Conservation (phyloP, 2,888 invertebrate species). For the Schizaphis graminum region DNA sequence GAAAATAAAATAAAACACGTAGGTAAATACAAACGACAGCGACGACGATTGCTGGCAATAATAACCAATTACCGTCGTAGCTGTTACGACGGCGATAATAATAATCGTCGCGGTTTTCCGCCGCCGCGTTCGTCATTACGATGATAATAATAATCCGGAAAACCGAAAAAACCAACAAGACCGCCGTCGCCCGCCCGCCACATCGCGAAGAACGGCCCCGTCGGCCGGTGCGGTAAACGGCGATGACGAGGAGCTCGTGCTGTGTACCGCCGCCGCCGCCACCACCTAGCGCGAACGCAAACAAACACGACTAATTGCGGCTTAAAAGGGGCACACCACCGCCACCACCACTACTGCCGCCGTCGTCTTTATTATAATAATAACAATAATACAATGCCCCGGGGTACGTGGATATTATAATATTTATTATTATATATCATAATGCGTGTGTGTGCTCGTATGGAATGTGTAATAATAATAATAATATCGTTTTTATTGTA, state of each 20-base stretch:
- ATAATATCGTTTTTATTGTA: conserved; percentile 39
- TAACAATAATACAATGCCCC: conserved; percentile 3
- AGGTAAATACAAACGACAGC: background rate
- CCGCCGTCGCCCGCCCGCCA: background rate
- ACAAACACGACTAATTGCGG: conserved; percentile 51
- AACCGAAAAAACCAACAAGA: conserved; percentile 32
- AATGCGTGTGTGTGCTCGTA: background rate
- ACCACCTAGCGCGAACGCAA: background rate
- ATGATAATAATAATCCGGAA: conserved; percentile 1
- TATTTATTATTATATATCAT: background rate
- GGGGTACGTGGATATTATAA: background rate
- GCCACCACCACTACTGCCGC: background rate
- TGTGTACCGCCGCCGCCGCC: background rate
- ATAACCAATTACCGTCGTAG: conserved; percentile 33
- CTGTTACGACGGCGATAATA: background rate
- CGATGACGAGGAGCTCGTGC: conserved; percentile 32
- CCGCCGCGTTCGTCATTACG: conserved; percentile 7
- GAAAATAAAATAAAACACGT: conserved; percentile 33
- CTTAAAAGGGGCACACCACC: background rate
- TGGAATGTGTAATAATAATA: background rate
- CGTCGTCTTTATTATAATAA: background rate
- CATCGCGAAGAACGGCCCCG: background rate
- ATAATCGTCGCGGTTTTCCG: conserved; percentile 59
- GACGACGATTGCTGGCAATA: background rate
- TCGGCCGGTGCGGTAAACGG: background rate